These are phyloP conservation scores for Colostygia pectinataria DNA, from an alignment of 2,888 invertebrate species.

Conservation along the genomic window DNA sequence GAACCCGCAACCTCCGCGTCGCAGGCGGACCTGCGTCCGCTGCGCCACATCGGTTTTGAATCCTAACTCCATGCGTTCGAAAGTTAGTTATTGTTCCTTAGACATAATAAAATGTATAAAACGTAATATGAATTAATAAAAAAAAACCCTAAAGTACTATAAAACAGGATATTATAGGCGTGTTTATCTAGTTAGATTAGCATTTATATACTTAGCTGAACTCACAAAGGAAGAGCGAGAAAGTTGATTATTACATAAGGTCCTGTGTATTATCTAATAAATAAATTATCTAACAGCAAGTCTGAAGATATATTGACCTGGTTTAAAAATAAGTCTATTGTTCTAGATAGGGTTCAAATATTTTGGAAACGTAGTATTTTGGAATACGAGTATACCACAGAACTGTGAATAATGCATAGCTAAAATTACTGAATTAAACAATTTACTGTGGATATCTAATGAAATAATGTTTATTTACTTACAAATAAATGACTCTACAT, in stretches of 20 bases:
- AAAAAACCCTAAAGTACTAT: not conserved
- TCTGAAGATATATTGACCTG: conserved; percentile 5
- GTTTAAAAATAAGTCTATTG: conserved; percentile 2
- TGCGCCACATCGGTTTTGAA: too few species aligned
- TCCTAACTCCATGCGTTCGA: too few species aligned
- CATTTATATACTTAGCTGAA: conserved; percentile 7
- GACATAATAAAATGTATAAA: too few species aligned
- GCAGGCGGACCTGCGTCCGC: too few species aligned
- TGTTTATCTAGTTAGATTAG: conserved; percentile 6
- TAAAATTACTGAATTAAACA: too few species aligned
- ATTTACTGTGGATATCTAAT: not conserved
- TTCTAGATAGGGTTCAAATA: conserved; percentile 3
- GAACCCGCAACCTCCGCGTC: too few species aligned
- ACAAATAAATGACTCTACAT: too few species aligned
- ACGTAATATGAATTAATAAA: too few species aligned
- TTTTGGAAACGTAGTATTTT: not conserved
- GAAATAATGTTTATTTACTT: not conserved
- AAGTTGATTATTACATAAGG: conserved; percentile 24
- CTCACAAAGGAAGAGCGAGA: conserved; percentile 17
- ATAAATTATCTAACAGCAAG: conserved; percentile 7
- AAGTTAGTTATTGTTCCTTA: too few species aligned
- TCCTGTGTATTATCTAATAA: conserved; percentile 19
- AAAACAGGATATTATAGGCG: not conserved
- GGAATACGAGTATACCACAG: too few species aligned
- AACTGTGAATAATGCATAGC: too few species aligned